Base-by-base conservation (phyloP, 2,888 invertebrate species). In the Lepidocyrtinus sp. region DNA sequence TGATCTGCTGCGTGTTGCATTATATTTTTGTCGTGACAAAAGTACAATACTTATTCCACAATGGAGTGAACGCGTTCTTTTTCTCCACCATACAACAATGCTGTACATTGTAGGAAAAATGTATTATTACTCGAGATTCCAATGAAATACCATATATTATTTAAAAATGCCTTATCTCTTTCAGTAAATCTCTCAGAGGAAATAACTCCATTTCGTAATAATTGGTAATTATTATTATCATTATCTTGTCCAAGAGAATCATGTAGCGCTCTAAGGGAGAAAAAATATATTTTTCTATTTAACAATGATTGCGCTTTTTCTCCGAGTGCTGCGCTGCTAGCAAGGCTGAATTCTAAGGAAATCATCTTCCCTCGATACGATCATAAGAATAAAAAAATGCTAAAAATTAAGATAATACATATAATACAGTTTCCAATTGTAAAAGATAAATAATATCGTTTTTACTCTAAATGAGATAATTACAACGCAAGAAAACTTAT, bases 201-300 rank as follows among this genome's bases (percentile, higher is more conserved):
- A 75, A 75, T 75, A 69, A 55, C 69, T 75, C 75, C 75, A 69
- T 75, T 75, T 75, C 75, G 75, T 75, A 75, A n/a, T n/a, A n/a
- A 75, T 75, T 75, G 75, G 75, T 75, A 75, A 75, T 75, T 75
- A 75, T 75, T 75, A 75, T 75, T 75, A 75, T 75, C 75, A 75
- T 75, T 75, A 75, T 75, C 75, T 63, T 75, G 75, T 75, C 75
- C 75, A 75, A 75, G 69, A 75, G 64, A 75, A 55, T 75, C 75
- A 75, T 75, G 75, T 69, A 75, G 62, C 50, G 75, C 75, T 75
- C 45, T 59, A 46, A 75, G 75, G 68, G 62, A 75, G 67, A 61
- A 36, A 21, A n/a, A 25, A 9, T 36, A 21, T 15, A n/a, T n/a
- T n/a, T n/a, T n/a, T n/a, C n/a, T n/a, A n/a, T n/a, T n/a, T n/a